A percentile compares a stretch with the other conserved stretches of the same genome.
These are phyloP conservation scores for Azemiops feae DNA, from an alignment of 2,113 vertebrate genomes.

Conservation along the genomic window DNA sequence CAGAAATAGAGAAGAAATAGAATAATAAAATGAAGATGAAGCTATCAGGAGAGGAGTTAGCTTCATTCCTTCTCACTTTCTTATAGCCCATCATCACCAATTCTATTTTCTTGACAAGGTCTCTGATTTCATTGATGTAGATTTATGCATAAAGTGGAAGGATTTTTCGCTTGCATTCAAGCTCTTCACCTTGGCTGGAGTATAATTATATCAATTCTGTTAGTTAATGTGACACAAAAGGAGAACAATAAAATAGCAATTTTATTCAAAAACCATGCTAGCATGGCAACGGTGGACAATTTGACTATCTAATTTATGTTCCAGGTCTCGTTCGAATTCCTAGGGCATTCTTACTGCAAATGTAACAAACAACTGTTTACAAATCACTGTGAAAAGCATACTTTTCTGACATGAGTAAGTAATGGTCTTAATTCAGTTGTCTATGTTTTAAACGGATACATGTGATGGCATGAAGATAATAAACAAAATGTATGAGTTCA, in stretches of 20 bases:
- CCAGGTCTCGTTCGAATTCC: conserved; percentile 57
- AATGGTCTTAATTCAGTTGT: conserved; percentile 34
- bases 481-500: conserved; percentile 2
- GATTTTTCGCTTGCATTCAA: background rate
- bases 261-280: conserved; percentile 36
- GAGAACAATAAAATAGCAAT: conserved; percentile 53
- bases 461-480: conserved; percentile 5
- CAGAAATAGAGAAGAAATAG: background rate
- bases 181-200: conserved; percentile 32
- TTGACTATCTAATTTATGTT: conserved; percentile 58
- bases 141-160: conserved; percentile 16
- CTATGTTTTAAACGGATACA: conserved; percentile 31
- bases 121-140: conserved; percentile 16
- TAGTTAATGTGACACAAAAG: conserved; percentile 48
- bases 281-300: conserved; percentile 53
- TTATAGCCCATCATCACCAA: background rate
- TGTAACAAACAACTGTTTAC: conserved; percentile 43
- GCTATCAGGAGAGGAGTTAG: background rate
- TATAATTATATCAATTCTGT: conserved; percentile 43
- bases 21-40: background rate
- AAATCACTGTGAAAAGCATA: conserved; percentile 53
- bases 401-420: conserved; percentile 20
- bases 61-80: background rate
- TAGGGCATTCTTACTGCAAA: conserved; percentile 45
- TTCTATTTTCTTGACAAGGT: conserved; percentile 11